Percentiles rank a stretch among this genome's conserved stretches.
phyloP scores from a whole-genome alignment of 2,113 vertebrate species.

The Herpailurus yagouaroundi region DNA sequence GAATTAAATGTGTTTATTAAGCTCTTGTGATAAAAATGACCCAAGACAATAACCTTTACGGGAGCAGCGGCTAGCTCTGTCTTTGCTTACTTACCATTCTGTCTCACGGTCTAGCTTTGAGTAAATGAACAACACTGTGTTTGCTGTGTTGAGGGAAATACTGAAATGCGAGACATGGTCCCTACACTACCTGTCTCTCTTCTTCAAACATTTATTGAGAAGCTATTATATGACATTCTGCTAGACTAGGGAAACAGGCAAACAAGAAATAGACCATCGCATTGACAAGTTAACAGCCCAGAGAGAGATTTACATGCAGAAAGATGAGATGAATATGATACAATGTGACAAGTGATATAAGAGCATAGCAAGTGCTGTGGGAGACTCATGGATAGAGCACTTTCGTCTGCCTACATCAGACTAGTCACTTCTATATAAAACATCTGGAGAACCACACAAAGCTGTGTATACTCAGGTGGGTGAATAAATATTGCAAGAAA shows the following conservation, averaged over 20 bases:
- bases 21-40: not conserved
- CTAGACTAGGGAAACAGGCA: not conserved
- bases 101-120: not conserved
- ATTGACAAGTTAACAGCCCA: not conserved
- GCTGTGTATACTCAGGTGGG: not conserved
- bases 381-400: not conserved
- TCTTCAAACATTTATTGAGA: not conserved
- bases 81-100: not conserved
- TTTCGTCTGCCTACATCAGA: not conserved
- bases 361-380: not conserved
- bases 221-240: not conserved
- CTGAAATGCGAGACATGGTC: not conserved
- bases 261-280: not conserved
- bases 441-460: not conserved
- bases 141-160: not conserved
- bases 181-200: not conserved
- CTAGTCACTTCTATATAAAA: not conserved
- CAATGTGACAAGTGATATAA: not conserved
- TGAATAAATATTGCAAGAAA: not conserved
- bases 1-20: not conserved
- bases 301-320: not conserved
- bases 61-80: no score
- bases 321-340: not conserved
- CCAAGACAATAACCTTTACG: not conserved
- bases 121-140: not conserved